Evolutionary conservation across 2,113 vertebrate genomes (phyloP).

Genomic region (Charina bottae): DNA sequence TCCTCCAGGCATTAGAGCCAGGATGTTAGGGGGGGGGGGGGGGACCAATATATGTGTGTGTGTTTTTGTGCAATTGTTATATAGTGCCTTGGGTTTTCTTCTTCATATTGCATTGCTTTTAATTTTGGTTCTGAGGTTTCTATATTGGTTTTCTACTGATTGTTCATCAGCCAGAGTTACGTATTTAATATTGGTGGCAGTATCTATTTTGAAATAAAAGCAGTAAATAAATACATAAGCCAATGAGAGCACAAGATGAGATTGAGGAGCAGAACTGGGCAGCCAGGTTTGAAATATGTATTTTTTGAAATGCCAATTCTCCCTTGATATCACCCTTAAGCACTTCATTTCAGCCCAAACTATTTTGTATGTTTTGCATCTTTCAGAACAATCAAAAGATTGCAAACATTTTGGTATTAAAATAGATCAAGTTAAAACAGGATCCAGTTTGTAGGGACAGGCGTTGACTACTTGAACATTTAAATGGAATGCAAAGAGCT

Average conservation of each 20-base stretch:
- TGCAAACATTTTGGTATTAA: not conserved
- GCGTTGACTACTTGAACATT: conserved; percentile 6
- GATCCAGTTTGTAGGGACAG: conserved; percentile 4
- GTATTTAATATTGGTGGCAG: not conserved
- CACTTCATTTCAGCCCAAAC: not conserved
- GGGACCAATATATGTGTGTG: not conserved
- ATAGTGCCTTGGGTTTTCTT: not conserved
- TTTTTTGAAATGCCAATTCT: not conserved
- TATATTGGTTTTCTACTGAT: not conserved
- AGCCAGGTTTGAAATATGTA: not conserved
- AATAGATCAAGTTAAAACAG: conserved; percentile 24
- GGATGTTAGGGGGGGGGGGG: not conserved
- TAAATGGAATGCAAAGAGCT: conserved; percentile 28
- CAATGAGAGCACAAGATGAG: not conserved
- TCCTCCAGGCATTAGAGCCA: not conserved
- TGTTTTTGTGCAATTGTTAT: not conserved
- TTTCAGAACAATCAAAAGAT: not conserved
- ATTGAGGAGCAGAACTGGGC: not conserved
- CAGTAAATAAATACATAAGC: not conserved
- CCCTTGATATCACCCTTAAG: not conserved
- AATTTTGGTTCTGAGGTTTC: not conserved
- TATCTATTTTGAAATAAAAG: not conserved
- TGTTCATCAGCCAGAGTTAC: not conserved
- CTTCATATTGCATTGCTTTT: not conserved
- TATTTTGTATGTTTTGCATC: not conserved